phyloP scores from a whole-genome alignment of 2,797 vertebrate species.

The Tenualosa ilisha region DNA sequence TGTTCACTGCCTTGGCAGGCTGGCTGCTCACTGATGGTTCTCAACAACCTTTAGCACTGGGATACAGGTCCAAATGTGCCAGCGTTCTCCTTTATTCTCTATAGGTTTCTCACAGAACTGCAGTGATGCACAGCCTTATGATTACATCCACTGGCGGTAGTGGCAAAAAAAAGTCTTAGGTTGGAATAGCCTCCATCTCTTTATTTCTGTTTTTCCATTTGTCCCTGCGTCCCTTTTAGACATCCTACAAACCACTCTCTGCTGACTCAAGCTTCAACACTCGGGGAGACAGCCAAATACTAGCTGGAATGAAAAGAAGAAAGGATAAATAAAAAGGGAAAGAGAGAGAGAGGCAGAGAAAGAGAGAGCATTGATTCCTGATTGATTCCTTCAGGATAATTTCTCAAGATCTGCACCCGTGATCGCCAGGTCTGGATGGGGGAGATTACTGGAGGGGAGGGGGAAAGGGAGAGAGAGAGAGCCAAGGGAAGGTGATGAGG shows the following conservation, averaged over 20 bases:
- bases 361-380: neutral
- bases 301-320: neutral
- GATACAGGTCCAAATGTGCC: too few relatives aligned
- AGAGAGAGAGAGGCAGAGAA: neutral
- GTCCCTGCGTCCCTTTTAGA: neutral
- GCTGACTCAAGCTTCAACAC: neutral
- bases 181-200: neutral
- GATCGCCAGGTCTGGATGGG: neutral
- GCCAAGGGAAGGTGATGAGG: neutral
- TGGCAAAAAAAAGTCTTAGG: neutral
- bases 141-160: neutral
- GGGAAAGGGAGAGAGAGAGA: neutral
- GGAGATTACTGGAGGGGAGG: neutral
- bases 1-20: too few relatives aligned
- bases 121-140: neutral
- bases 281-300: neutral
- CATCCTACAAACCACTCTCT: neutral
- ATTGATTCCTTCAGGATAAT: conserved; percentile 4
- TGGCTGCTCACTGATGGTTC: too few relatives aligned
- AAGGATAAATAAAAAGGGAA: neutral
- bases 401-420: neutral
- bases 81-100: neutral
- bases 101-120: neutral
- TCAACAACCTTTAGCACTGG: too few relatives aligned
- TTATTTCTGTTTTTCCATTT: neutral